Evolutionary conservation across 2,888 invertebrate species (phyloP).

Genomic region (Amiota minor): DNA sequence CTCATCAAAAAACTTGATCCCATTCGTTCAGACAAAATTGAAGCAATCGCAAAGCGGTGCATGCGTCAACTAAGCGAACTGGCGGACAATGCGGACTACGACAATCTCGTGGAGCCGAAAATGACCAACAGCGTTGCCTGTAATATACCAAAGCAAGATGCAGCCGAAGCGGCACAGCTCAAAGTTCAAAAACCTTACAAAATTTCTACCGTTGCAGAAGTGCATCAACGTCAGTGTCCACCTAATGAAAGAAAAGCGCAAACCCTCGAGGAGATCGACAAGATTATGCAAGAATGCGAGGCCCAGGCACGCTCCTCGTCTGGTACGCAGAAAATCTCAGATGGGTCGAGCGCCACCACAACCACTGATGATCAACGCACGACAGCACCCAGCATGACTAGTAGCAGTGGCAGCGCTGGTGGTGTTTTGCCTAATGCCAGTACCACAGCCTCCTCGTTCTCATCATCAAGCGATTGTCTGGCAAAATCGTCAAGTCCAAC

Average conservation of each 20-base stretch:
- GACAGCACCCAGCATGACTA: constrained; percentile 61
- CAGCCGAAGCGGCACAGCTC: constrained; percentile 39
- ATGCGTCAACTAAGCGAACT: constrained; percentile 72
- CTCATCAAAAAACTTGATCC: constrained; percentile 75
- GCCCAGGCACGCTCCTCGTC: constrained; percentile 58
- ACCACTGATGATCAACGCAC: constrained; percentile 59
- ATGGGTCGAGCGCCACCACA: constrained; percentile 33
- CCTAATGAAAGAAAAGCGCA: constrained; percentile 47
- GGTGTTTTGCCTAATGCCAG: constrained; percentile 45
- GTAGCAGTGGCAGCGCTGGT: constrained; percentile 47
- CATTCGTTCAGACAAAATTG: constrained; percentile 74
- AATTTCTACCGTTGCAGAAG: constrained; percentile 70
- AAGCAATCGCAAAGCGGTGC: constrained; percentile 75
- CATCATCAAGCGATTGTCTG: constrained; percentile 72
- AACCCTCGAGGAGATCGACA: constrained; percentile 70
- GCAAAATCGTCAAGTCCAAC: constrained; percentile 71
- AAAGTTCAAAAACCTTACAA: constrained; percentile 60
- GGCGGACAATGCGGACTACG: constrained; percentile 72
- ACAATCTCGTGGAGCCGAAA: constrained; percentile 63
- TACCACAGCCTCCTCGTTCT: constrained; percentile 68
- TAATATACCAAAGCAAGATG: constrained; percentile 50
- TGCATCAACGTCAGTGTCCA: constrained; percentile 38
- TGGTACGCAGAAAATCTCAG: constrained; percentile 21
- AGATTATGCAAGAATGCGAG: constrained; percentile 72
- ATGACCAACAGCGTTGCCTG: constrained; percentile 47